A percentile compares a stretch with the other conserved stretches of the same genome.
These are phyloP conservation scores for Passer domesticus DNA, from an alignment of 2,113 vertebrate species.

Conservation along the genomic window DNA sequence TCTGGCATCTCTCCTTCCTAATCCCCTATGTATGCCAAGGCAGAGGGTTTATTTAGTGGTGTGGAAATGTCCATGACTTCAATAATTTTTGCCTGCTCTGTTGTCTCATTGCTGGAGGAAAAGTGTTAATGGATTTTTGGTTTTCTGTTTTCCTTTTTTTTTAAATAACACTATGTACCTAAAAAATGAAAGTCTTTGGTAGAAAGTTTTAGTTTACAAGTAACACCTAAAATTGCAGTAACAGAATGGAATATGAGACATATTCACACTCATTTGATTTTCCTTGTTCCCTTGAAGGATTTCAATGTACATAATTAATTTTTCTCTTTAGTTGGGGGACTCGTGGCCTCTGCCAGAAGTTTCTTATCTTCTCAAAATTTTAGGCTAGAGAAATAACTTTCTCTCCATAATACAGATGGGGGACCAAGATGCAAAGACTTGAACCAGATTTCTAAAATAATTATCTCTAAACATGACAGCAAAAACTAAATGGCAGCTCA, in stretches of 20 bases:
- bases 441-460: not conserved
- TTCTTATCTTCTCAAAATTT: not conserved
- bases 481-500: not conserved
- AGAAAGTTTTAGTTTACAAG: not conserved
- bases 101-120: not conserved
- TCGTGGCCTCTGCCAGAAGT: not conserved
- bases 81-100: conserved; percentile 1
- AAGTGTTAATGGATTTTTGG: not conserved
- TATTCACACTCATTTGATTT: not conserved
- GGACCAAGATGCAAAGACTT: not conserved
- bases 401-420: not conserved
- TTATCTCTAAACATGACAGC: not conserved
- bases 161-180: not conserved
- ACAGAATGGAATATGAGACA: not conserved
- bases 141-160: not conserved
- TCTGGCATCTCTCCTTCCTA: conserved; percentile 41
- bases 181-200: not conserved
- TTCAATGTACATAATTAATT: not conserved
- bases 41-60: conserved; percentile 23
- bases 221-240: not conserved
- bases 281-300: not conserved
- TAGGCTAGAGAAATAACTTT: not conserved
- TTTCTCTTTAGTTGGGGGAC: not conserved
- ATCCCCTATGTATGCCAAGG: conserved; percentile 17
- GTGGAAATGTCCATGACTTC: conserved; percentile 1